Evolutionary conservation across 2,797 vertebrate species (phyloP).

Genomic region (Aphelocoma californica): DNA sequence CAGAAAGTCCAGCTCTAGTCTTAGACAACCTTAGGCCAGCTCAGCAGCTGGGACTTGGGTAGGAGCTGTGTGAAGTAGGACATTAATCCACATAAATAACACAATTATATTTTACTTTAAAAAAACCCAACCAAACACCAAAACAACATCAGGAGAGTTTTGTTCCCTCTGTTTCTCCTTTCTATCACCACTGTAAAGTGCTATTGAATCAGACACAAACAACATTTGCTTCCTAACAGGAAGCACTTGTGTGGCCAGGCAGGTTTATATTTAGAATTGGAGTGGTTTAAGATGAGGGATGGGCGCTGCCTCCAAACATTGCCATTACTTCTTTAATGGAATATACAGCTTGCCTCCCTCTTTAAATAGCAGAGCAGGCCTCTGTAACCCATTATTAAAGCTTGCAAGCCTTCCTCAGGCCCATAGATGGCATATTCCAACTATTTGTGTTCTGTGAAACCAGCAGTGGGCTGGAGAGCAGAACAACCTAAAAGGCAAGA

Average conservation of each 20-base stretch:
- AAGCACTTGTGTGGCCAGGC: not conserved
- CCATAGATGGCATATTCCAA: constrained; percentile 67
- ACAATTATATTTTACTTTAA: not conserved
- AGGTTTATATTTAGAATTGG: constrained; percentile 25
- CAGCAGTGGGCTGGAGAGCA: not conserved
- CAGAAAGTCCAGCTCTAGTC: not conserved
- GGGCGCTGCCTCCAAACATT: not conserved
- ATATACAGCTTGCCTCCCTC: not conserved
- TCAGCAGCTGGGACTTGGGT: not conserved
- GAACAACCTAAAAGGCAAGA: not conserved
- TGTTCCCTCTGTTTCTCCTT: not conserved
- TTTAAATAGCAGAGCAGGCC: not conserved
- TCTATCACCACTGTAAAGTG: not conserved
- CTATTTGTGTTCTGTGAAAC: constrained; percentile 27
- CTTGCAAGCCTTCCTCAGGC: constrained; percentile 50
- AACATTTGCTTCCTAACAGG: not conserved
- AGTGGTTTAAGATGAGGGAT: not conserved
- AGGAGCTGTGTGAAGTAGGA: not conserved
- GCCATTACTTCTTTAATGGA: constrained; percentile 4
- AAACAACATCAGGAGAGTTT: not conserved
- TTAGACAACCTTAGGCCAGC: not conserved
- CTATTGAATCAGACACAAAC: not conserved
- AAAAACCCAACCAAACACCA: not conserved
- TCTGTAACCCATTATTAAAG: not conserved
- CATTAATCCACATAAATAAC: not conserved